Base-by-base conservation (phyloP, 2,797 vertebrate genomes). In the Melanotaenia pygmaea region DNA sequence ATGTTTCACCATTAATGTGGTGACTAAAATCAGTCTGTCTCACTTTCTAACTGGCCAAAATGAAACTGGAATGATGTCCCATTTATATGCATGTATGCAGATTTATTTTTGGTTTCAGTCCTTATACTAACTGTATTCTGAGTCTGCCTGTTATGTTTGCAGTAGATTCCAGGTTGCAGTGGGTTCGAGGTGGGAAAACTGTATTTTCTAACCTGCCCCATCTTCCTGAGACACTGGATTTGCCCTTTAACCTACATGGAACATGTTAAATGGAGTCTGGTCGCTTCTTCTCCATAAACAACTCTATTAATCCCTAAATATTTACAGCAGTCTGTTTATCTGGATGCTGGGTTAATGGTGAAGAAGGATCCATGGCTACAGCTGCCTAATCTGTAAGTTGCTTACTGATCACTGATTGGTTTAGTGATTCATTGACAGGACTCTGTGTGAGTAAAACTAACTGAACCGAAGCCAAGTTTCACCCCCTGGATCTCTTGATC, bases 301-400 rank as follows among this genome's bases (percentile, higher is more conserved):
- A 40, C 69, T 59, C 64, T 45, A n/a, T 54, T 50, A 13, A 35
- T 28, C 32, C 30, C 22, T 67, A 70, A 85, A 76, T 67, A 80
- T 77, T 81, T 77, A 69, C 37, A 71, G n/a, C 2, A 28, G 20
- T 34, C 32, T 74, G 64, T 69, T 84, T 59, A 74, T 71, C 45
- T 37, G 5, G 28, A 63, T 26, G 20, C 38, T 57, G 62, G 26
- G 26, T 37, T 43, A 45, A 40, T 56, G 53, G 13, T 53, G 38
- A 63, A 37, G 28, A 35, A 47, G 45, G 50, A 26, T 28, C 26
- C 26, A 7, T 56, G 13, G 3, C 53, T 28, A 14, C 53, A 30
- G 6, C 2, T 6, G 5, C 3, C 24, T 26, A 28, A 16, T 54
- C 10, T 4, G 12, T 24, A 16, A 54, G n/a, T 16, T 56, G 0